A percentile compares a stretch with the other conserved stretches of the same genome.
Conservation (phyloP, 2,797 vertebrate genomes). For the Notolabrus celidotus region DNA sequence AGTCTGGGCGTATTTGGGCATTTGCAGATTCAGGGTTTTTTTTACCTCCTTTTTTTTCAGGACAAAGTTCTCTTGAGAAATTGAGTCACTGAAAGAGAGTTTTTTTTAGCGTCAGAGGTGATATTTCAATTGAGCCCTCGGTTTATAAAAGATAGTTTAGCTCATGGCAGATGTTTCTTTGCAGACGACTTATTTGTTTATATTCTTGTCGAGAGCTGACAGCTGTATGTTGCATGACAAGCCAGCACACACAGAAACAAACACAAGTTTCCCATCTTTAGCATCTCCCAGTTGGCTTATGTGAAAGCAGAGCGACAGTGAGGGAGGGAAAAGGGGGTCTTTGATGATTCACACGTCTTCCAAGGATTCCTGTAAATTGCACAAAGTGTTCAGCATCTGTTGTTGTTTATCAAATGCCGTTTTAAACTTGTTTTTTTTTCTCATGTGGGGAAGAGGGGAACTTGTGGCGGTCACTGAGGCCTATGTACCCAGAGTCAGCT, state of each 20-base stretch:
- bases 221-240: conserved; percentile 67
- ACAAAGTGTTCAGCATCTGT: conserved; percentile 65
- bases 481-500: conserved; percentile 70
- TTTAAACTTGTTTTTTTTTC: conserved; percentile 31
- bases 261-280: conserved; percentile 69
- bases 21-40: conserved; percentile 62
- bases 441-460: conserved; percentile 25
- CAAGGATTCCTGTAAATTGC: conserved; percentile 65
- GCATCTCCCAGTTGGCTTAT: conserved; percentile 68
- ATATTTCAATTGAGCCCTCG: conserved; percentile 79
- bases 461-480: conserved; percentile 49
- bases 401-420: conserved; percentile 71
- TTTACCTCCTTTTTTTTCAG: conserved; percentile 25
- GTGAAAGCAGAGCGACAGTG: conserved; percentile 43
- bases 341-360: conserved; percentile 69
- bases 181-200: conserved; percentile 72
- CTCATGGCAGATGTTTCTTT: conserved; percentile 73
- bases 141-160: conserved; percentile 73
- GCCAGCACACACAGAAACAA: conserved; percentile 70
- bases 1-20: conserved; percentile 75
- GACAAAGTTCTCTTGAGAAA: conserved; percentile 75
- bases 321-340: conserved; percentile 46
- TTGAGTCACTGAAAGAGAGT: conserved; percentile 73
- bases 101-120: conserved; percentile 63
- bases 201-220: conserved; percentile 50